Percentiles rank a stretch among this genome's conserved stretches.
These are phyloP conservation scores for Anguilla anguilla DNA, from an alignment of 2,797 vertebrate species.

Conservation along the genomic window DNA sequence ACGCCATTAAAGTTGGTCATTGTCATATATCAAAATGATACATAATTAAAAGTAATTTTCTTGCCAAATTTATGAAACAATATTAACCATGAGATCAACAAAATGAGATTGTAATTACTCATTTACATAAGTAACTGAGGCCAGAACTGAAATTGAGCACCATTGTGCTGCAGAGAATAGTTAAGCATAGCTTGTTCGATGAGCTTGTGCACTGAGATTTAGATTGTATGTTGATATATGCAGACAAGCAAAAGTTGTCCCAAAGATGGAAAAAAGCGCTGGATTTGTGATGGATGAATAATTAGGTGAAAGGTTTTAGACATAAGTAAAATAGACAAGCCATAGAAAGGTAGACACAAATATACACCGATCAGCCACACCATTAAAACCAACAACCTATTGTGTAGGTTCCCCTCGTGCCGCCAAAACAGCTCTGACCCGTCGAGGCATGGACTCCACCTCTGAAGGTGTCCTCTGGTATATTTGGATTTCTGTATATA, in stretches of 20 bases:
- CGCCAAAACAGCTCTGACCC: no score
- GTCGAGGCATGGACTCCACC: no score
- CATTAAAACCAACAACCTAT: no score
- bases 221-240: conserved; percentile 56
- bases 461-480: no score
- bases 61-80: conserved; percentile 38
- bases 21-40: conserved; percentile 32
- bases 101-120: conserved; percentile 48
- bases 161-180: conserved; percentile 38
- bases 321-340: conserved; percentile 67
- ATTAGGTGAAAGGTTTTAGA: conserved; percentile 63
- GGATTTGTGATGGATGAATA: conserved; percentile 63
- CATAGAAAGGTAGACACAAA: conserved; percentile 43
- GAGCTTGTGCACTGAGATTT: conserved; percentile 45
- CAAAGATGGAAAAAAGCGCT: conserved; percentile 56
- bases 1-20: conserved; percentile 36
- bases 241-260: conserved; percentile 53
- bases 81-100: conserved; percentile 27
- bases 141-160: conserved; percentile 48
- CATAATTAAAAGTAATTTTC: conserved; percentile 49
- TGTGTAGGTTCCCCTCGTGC: no score
- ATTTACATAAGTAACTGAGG: conserved; percentile 54
- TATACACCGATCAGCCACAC: no score
- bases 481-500: no score
- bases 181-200: background rate